Evolutionary conservation across 2,113 vertebrate species (phyloP).

Genomic region (Entelurus aequoreus): DNA sequence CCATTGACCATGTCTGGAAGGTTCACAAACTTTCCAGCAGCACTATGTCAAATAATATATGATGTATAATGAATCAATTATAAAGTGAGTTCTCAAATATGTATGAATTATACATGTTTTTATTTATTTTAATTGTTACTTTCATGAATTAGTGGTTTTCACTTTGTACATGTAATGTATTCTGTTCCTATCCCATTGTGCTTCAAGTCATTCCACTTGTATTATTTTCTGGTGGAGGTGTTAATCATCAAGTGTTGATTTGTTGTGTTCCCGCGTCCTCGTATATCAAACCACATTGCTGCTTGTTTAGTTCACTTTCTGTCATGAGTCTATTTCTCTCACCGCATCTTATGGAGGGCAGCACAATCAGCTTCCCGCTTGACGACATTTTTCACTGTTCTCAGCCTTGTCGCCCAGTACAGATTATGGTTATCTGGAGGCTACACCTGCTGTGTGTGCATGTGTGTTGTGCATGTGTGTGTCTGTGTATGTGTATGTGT

Average conservation of each 20-base stretch:
- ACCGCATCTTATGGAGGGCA: conserved; percentile 1
- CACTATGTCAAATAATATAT: too few relatives aligned
- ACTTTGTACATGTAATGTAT: too few relatives aligned
- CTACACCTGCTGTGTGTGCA: conserved; percentile 45
- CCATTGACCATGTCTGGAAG: too few relatives aligned
- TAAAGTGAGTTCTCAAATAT: too few relatives aligned
- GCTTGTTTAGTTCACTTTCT: conserved; percentile 22
- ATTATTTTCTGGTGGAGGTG: neutral
- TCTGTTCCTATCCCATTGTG: too few relatives aligned
- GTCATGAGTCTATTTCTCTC: conserved; percentile 40
- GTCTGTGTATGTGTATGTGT: too few relatives aligned
- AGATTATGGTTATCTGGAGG: conserved; percentile 74
- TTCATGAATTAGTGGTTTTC: neutral
- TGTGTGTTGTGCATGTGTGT: neutral
- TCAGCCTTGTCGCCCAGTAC: neutral
- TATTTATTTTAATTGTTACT: too few relatives aligned
- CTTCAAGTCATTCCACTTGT: too few relatives aligned
- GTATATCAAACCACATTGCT: conserved; percentile 34
- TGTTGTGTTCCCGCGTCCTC: conserved; percentile 17
- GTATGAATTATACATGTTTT: too few relatives aligned
- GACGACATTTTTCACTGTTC: conserved; percentile 24
- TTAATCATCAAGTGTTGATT: neutral
- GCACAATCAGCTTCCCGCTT: conserved; percentile 10
- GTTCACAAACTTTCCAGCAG: too few relatives aligned
- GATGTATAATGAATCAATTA: too few relatives aligned